Base-by-base conservation (phyloP, 2,888 invertebrate genomes). In the Criorhina ranunculi region DNA sequence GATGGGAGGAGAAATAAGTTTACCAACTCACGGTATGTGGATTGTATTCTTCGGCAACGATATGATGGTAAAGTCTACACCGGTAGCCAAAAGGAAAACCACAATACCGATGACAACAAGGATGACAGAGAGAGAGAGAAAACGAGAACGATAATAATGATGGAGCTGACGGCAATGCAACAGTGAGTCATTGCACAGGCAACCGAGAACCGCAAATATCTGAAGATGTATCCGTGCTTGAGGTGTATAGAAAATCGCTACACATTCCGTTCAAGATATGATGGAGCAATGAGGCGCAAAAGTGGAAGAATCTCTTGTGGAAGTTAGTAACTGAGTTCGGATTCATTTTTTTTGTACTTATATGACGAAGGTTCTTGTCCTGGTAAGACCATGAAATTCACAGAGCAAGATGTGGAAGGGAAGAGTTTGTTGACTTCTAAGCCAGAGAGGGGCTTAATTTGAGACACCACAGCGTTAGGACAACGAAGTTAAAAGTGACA, bases 121-220 rank as follows among this genome's bases (percentile, higher is more conserved):
- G 51, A 15, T 9, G 33, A 15, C 57, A 49, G 40, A 19, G 49
- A 70, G 24, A 51, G 64, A 49, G 59, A 70, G 57, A 69, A 64
- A 69, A 81, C 75, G 57, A 49, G 55, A 60, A 77, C 70, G 46
- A 72, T 78, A 72, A 83, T 78, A 72, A 78, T 78, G 82, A 83
- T 78, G 82, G 67, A 78, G 29, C 59, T 37, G 57, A n/a, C 62
- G 62, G 80, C 57, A 75, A 49, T 75, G 76, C 46, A 29, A 37
- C 49, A 55, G 42, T 53, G 29, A 11, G 49, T 44, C 57, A 31
- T 12, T 29, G 42, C 35, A 46, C 42, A 76, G 33, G 31, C 67
- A 60, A 55, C 35, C 59, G 33, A 31, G 60, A 51, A 67, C 72
- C 64, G 35, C 76, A 76, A 80, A 59, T 76, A 76, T 64, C 64